phyloP scores from a whole-genome alignment of 2,888 invertebrate genomes.

The Panzeria rudis region DNA sequence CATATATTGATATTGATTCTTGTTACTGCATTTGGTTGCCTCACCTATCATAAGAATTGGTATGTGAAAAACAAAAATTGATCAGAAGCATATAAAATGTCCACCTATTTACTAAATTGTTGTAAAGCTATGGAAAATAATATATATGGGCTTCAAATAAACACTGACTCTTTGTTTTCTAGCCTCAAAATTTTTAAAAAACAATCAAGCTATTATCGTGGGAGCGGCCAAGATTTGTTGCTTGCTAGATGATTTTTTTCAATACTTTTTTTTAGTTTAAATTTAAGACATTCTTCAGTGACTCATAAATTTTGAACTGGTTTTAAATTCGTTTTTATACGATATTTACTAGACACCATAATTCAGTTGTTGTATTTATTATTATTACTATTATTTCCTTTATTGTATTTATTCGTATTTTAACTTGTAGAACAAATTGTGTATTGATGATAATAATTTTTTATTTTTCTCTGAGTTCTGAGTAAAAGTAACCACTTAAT shows the following conservation, averaged over 20 bases:
- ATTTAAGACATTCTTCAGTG: conserved; percentile 45
- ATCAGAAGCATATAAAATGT: neutral
- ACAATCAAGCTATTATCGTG: neutral
- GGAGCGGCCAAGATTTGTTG: neutral
- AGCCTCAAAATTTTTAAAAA: neutral
- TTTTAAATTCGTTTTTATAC: conserved; percentile 12
- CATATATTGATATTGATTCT: neutral
- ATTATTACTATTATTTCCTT: neutral
- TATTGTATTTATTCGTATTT: neutral
- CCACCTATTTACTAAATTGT: neutral
- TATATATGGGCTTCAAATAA: neutral
- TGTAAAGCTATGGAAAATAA: neutral
- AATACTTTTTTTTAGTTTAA: conserved; percentile 6
- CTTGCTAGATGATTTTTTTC: neutral
- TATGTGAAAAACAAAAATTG: neutral
- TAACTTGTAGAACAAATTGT: neutral
- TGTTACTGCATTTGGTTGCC: neutral
- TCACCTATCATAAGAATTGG: neutral
- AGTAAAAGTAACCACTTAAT: conserved; percentile 22
- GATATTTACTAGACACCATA: conserved; percentile 40
- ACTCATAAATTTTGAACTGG: conserved; percentile 47
- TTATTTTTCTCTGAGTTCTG: conserved; percentile 37
- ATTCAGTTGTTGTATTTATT: conserved; percentile 28
- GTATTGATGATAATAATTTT: conserved; percentile 20
- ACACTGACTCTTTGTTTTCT: neutral